Percentiles rank a stretch among this genome's conserved stretches.
Evolutionary conservation across 2,888 invertebrate genomes (phyloP).

Genomic region (Mimumesa dahlbomi): DNA sequence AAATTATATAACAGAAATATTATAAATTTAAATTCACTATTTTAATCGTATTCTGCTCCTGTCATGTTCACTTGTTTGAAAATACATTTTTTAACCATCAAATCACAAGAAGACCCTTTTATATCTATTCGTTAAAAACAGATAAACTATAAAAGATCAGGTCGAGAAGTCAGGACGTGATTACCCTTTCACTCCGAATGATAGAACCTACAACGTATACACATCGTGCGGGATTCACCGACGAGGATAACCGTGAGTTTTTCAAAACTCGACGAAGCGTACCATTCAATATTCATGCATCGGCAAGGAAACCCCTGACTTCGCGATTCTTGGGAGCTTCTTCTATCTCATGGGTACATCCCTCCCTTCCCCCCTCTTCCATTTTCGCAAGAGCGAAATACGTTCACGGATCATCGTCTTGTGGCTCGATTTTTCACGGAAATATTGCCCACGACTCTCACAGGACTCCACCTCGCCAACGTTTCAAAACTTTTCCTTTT

Average conservation of each 20-base stretch:
- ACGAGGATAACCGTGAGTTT: conserved; percentile 20
- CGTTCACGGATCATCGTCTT: conserved; percentile 39
- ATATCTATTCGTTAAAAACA: too few species aligned
- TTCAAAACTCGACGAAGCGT: conserved; percentile 47
- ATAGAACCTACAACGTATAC: not conserved
- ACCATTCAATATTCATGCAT: conserved; percentile 62
- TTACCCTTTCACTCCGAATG: conserved; percentile 5
- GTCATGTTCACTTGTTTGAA: too few species aligned
- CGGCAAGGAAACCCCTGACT: conserved; percentile 56
- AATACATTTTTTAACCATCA: too few species aligned
- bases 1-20: not conserved
- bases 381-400: conserved; percentile 32
- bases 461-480: not conserved
- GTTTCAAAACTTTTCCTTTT: conserved; percentile 12
- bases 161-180: not conserved
- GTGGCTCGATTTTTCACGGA: conserved; percentile 37
- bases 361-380: not conserved
- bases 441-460: conserved; percentile 29
- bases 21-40: not conserved
- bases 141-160: not conserved
- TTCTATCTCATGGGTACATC: conserved; percentile 32
- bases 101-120: too few species aligned
- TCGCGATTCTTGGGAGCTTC: conserved; percentile 48
- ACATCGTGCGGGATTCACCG: not conserved
- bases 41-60: too few species aligned